Conservation (phyloP, 2,113 vertebrate genomes). For the Aptenodytes patagonicus region DNA sequence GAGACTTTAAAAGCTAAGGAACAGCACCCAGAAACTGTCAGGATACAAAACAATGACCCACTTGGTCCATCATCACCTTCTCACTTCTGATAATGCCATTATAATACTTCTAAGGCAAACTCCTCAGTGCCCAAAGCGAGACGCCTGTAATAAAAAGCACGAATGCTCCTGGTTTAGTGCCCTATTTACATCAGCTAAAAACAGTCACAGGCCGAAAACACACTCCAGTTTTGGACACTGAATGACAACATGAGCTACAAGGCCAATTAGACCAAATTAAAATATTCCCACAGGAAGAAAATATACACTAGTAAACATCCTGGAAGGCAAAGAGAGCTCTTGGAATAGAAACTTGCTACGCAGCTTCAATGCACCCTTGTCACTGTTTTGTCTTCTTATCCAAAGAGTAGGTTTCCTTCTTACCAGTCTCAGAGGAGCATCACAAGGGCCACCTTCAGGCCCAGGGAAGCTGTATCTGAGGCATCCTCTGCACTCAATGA, state of each 20-base stretch:
- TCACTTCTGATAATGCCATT: rapidly evolving
- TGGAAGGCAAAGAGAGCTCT: background rate
- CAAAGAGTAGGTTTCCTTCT: background rate
- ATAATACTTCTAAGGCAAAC: background rate
- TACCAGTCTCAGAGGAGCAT: background rate
- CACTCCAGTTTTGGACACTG: background rate
- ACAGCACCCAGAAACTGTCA: background rate
- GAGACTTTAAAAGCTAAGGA: background rate
- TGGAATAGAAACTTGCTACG: background rate
- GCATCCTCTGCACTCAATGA: background rate
- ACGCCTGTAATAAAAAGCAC: background rate
- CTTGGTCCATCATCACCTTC: background rate
- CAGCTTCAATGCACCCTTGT: background rate
- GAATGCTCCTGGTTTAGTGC: background rate
- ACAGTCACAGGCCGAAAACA: background rate
- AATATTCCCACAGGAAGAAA: background rate
- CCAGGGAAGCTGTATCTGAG: background rate
- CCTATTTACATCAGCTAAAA: background rate
- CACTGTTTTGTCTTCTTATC: background rate
- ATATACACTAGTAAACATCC: background rate
- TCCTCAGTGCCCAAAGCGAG: background rate
- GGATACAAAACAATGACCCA: background rate
- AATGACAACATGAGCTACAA: background rate
- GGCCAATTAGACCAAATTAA: background rate
- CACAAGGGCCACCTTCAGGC: background rate